phyloP scores from a whole-genome alignment of 2,797 vertebrate species.

The Pseudomugil tenellus region DNA sequence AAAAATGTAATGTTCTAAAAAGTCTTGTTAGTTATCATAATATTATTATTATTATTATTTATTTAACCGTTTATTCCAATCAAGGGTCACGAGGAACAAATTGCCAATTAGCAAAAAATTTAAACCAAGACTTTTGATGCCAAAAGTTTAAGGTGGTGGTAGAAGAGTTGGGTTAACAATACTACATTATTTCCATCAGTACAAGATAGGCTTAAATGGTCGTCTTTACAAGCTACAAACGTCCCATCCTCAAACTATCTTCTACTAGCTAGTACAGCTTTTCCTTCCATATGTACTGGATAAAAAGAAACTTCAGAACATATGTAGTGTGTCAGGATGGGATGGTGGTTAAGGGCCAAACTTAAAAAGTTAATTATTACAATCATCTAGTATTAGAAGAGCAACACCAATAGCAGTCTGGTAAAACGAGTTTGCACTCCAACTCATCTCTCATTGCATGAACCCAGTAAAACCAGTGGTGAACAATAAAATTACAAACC shows the following conservation, averaged over 20 bases:
- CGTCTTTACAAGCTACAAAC: not conserved
- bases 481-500: not conserved
- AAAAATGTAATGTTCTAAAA: too few relatives aligned
- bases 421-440: too few relatives aligned
- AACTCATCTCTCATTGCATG: not conserved
- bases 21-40: too few relatives aligned
- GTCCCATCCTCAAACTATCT: not conserved
- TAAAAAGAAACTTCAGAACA: not conserved
- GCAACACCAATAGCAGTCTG: not conserved
- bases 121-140: not conserved
- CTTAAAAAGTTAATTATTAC: not conserved
- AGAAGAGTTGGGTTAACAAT: not conserved
- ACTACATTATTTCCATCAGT: not conserved
- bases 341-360: not conserved
- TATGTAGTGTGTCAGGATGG: not conserved
- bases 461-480: not conserved
- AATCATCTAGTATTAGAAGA: not conserved
- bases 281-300: not conserved
- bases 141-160: not conserved
- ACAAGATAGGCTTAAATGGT: not conserved
- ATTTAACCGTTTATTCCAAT: not conserved
- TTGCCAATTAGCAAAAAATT: not conserved
- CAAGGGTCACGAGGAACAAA: not conserved
- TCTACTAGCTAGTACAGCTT: not conserved
- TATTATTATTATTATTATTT: too few relatives aligned